A percentile compares a stretch with the other conserved stretches of the same genome.
These are phyloP conservation scores for Phalanger gymnotis DNA, from an alignment of 2,797 vertebrate genomes.

Conservation along the genomic window DNA sequence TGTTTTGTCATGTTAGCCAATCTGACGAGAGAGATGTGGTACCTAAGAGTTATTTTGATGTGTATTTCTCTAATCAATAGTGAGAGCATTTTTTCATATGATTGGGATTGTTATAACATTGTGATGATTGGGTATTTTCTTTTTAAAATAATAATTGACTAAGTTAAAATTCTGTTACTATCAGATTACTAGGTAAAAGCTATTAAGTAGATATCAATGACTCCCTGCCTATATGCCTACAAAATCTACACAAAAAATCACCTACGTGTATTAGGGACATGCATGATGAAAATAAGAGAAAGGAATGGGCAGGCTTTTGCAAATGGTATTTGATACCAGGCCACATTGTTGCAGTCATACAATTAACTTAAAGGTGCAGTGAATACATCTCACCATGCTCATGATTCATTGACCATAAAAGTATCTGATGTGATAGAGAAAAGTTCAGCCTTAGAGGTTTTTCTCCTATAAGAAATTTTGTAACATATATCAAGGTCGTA, in stretches of 20 bases:
- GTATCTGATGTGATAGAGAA: neutral
- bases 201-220: neutral
- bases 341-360: neutral
- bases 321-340: neutral
- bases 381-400: neutral
- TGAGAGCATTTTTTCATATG: too few species aligned
- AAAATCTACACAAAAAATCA: neutral
- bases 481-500: neutral
- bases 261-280: neutral
- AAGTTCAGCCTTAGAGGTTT: neutral
- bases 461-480: too few species aligned
- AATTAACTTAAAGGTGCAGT: neutral
- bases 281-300: neutral
- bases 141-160: neutral
- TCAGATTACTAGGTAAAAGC: neutral
- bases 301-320: neutral
- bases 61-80: too few species aligned
- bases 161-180: neutral
- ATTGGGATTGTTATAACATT: neutral
- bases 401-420: neutral
- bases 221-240: neutral
- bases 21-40: too few species aligned
- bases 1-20: too few species aligned
- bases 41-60: too few species aligned
- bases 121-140: neutral